Evolutionary conservation across 1,140 invertebrate species (phyloP).

Genomic region (Sinella curviseta): DNA sequence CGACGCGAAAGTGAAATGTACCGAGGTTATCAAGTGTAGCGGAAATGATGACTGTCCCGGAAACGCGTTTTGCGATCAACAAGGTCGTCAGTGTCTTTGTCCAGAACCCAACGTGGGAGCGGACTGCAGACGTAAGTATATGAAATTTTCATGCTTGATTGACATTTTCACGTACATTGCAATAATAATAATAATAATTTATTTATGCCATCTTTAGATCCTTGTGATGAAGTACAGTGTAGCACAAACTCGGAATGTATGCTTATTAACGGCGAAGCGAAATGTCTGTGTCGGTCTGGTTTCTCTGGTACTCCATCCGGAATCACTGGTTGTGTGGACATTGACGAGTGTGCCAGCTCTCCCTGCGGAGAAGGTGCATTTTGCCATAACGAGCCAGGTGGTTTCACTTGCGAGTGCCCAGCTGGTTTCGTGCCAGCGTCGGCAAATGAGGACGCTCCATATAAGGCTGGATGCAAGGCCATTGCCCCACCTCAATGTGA

Average conservation of each 20-base stretch:
- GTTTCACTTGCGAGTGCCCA: constrained; percentile 84
- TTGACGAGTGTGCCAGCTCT: constrained; percentile 76
- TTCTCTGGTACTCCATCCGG: constrained; percentile 68
- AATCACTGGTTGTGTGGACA: constrained; percentile 76
- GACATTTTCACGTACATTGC: not conserved
- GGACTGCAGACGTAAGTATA: constrained; percentile 80
- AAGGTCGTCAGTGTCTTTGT: constrained; percentile 73
- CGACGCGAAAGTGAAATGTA: constrained; percentile 73
- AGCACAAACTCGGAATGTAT: constrained; percentile 86
- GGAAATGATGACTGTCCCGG: constrained; percentile 78
- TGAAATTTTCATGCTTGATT: not conserved
- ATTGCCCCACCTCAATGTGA: constrained; percentile 65
- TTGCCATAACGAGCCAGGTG: constrained; percentile 83
- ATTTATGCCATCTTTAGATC: constrained; percentile 65
- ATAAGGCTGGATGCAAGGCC: constrained; percentile 69
- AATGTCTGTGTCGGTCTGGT: constrained; percentile 77
- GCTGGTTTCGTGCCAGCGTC: constrained; percentile 62
- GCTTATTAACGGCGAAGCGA: constrained; percentile 75
- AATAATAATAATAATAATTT: not conserved
- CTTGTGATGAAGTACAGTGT: constrained; percentile 81
- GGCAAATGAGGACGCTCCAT: constrained; percentile 56
- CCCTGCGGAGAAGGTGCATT: constrained; percentile 79
- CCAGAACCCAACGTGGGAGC: constrained; percentile 87
- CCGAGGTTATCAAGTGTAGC: constrained; percentile 74
- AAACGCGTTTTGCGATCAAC: constrained; percentile 78